Conservation (phyloP, 1,140 invertebrate species). For the Eciton burchellii region DNA sequence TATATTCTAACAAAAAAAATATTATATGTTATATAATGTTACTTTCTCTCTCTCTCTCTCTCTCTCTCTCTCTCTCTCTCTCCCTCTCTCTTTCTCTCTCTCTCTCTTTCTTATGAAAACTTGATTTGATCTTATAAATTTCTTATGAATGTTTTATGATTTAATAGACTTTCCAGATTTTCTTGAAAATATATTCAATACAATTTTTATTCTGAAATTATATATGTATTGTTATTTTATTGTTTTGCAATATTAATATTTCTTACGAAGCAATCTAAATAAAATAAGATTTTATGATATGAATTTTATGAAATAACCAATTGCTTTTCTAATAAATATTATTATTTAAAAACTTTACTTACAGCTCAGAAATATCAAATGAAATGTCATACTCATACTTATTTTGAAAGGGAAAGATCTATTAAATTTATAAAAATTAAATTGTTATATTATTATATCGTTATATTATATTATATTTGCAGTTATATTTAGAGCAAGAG, state of each 20-base stretch:
- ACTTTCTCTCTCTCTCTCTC: conserved; percentile 63
- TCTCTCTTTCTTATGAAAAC: neutral
- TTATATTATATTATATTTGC: too few relatives aligned
- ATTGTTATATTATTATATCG: neutral
- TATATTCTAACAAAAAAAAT: too few relatives aligned
- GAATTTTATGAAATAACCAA: neutral
- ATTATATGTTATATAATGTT: conserved; percentile 17
- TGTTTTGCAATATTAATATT: conserved; percentile 20
- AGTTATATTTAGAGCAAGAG: neutral
- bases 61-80: conserved; percentile 63
- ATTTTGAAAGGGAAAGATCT: neutral
- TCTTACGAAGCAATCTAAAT: neutral
- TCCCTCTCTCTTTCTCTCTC: conserved; percentile 58
- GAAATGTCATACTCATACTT: neutral
- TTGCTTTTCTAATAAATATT: neutral
- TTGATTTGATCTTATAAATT: conserved; percentile 11
- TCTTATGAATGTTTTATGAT: neutral
- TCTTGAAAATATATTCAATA: neutral
- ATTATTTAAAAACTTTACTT: conserved; percentile 33
- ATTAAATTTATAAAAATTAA: neutral
- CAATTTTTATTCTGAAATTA: conserved; percentile 37
- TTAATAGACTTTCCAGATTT: neutral
- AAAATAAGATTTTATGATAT: neutral
- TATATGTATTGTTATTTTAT: conserved; percentile 5
- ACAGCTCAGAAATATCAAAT: conserved; percentile 3